A percentile compares a stretch with the other conserved stretches of the same genome.
phyloP scores from a whole-genome alignment of 2,797 vertebrate species.

The Parotocinclus haroldoi region DNA sequence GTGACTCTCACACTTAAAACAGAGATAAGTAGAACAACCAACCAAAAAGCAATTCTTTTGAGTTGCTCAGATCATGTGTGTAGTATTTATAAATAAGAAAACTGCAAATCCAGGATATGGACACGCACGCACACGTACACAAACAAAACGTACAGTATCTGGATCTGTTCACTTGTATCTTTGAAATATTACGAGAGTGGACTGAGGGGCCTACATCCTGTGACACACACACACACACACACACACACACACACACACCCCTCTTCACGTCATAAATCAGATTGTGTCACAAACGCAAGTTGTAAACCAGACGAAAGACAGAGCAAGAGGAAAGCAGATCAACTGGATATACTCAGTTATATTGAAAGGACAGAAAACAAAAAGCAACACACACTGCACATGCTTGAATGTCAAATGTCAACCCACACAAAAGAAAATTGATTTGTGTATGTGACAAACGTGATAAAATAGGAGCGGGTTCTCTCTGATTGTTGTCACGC shows the following conservation, averaged over 20 bases:
- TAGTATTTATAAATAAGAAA: too few relatives aligned
- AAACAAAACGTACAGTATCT: neutral
- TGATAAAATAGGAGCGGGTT: too few relatives aligned
- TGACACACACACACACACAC: too few relatives aligned
- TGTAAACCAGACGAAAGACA: constrained; percentile 29
- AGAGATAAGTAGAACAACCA: too few relatives aligned
- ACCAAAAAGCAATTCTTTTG: too few relatives aligned
- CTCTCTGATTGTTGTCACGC: too few relatives aligned
- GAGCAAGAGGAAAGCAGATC: constrained; percentile 23
- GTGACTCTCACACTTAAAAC: too few relatives aligned
- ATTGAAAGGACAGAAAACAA: neutral
- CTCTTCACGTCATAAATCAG: constrained; percentile 67
- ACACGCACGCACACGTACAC: too few relatives aligned
- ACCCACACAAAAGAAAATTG: neutral
- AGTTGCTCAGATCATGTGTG: too few relatives aligned
- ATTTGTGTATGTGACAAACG: too few relatives aligned
- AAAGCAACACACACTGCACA: neutral
- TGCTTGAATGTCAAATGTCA: neutral
- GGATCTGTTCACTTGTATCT: constrained; percentile 20
- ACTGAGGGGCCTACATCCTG: constrained; percentile 57
- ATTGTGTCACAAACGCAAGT: constrained; percentile 12
- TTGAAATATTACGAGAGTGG: constrained; percentile 21
- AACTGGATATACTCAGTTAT: constrained; percentile 4
- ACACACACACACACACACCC: too few relatives aligned
- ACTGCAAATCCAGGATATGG: too few relatives aligned